Conservation (phyloP, 2,888 invertebrate species). For the Tricholauxania praeusta region DNA sequence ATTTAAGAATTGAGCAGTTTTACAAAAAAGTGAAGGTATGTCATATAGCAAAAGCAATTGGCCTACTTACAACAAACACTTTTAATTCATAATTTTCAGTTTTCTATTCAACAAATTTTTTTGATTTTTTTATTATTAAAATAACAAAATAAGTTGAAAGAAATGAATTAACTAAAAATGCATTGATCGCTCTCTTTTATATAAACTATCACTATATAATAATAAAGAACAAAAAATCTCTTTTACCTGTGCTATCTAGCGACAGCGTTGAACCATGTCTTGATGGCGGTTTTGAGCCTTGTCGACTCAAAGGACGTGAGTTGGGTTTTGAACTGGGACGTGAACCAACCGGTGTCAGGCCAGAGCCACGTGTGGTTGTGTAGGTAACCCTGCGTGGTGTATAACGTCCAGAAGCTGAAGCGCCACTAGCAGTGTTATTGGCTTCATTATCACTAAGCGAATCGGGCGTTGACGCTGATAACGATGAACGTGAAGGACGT, state of each 20-base stretch:
- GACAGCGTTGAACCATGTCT: constrained; percentile 93
- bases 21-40: too few relatives aligned
- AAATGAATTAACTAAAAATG: too few relatives aligned
- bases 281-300: constrained; percentile 92
- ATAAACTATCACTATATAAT: too few relatives aligned
- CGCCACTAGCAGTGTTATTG: constrained; percentile 40
- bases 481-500: constrained; percentile 80
- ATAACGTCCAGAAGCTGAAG: constrained; percentile 69
- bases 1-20: neutral
- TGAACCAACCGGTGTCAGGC: constrained; percentile 83
- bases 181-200: too few relatives aligned
- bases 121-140: too few relatives aligned
- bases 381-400: constrained; percentile 76
- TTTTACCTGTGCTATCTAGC: constrained; percentile 86
- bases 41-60: too few relatives aligned
- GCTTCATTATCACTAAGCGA: constrained; percentile 90
- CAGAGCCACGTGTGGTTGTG: constrained; percentile 70
- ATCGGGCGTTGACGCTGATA: constrained; percentile 90
- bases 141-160: too few relatives aligned
- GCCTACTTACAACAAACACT: too few relatives aligned
- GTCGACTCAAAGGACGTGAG: constrained; percentile 86
- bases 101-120: too few relatives aligned
- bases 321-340: constrained; percentile 81
- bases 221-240: constrained; percentile 5
- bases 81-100: too few relatives aligned